Conservation (phyloP, 1,140 invertebrate species). For the Lordiphosa mommai region DNA sequence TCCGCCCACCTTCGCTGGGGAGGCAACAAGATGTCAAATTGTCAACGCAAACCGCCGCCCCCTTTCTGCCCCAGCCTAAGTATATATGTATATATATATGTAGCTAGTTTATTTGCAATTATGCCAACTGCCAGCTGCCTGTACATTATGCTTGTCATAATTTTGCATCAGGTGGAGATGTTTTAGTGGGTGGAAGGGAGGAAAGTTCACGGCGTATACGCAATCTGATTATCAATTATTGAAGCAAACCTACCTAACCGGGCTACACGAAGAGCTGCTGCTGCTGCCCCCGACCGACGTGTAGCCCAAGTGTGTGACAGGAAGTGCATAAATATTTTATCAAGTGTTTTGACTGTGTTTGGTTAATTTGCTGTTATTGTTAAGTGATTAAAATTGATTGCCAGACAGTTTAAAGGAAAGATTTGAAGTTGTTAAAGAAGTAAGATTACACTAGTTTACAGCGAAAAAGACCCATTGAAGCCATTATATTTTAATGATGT, state of each 20-base stretch:
- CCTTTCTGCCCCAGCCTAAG: not conserved
- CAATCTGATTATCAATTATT: slow-evolving; percentile 46
- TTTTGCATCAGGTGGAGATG: slow-evolving; percentile 5
- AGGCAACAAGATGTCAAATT: slow-evolving; percentile 55
- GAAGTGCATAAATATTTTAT: slow-evolving; percentile 39
- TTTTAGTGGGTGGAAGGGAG: no score
- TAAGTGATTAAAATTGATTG: slow-evolving; percentile 34
- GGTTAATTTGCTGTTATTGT: slow-evolving; percentile 34
- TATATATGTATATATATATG: slow-evolving; percentile 6
- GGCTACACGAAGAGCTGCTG: not conserved
- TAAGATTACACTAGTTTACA: no score
- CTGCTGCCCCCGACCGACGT: not conserved
- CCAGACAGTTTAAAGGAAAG: not conserved
- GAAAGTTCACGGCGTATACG: slow-evolving; percentile 34
- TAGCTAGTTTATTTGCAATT: slow-evolving; percentile 58
- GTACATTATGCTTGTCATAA: slow-evolving; percentile 52
- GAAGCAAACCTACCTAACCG: slow-evolving; percentile 5
- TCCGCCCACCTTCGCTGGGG: slow-evolving; percentile 19
- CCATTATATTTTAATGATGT: no score
- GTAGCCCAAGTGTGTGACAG: slow-evolving; percentile 12
- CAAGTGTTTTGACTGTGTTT: slow-evolving; percentile 38
- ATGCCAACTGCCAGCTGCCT: slow-evolving; percentile 48
- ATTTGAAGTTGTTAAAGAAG: no score
- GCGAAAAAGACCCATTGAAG: no score
- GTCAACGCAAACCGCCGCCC: slow-evolving; percentile 42